Conservation (phyloP, 2,888 invertebrate species). For the Drosophila melanosoma region DNA sequence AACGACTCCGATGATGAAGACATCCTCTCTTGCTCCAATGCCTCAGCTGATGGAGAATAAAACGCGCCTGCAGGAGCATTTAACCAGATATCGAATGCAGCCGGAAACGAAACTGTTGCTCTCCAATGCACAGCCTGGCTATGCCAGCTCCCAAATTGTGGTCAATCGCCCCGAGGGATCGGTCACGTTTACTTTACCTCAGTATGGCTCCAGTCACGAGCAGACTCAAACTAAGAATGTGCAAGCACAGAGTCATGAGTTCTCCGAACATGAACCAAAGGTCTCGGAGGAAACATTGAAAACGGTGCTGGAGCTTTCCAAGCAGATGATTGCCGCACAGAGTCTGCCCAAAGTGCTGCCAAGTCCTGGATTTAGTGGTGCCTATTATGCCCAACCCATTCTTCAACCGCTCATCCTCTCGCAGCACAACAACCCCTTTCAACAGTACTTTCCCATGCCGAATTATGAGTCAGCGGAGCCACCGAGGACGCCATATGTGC, state of each 20-base stretch:
- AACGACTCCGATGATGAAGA: conserved; percentile 7
- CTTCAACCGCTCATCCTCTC: conserved; percentile 83
- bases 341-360: conserved; percentile 82
- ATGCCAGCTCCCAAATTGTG: conserved; percentile 84
- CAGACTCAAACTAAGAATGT: conserved; percentile 18
- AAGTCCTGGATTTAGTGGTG: conserved; percentile 64
- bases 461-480: conserved; percentile 22
- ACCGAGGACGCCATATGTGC: conserved; percentile 42
- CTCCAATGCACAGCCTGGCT: conserved; percentile 71
- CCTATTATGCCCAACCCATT: conserved; percentile 78
- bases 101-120: conserved; percentile 82
- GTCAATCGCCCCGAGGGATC: conserved; percentile 85
- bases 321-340: conserved; percentile 84
- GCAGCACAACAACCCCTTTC: conserved; percentile 68
- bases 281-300: conserved; percentile 84
- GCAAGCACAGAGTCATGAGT: conserved; percentile 55
- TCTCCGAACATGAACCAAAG: conserved; percentile 77
- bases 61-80: conserved; percentile 58
- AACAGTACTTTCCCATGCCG: conserved; percentile 61
- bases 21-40: conserved; percentile 11
- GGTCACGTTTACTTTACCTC: conserved; percentile 81
- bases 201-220: conserved; percentile 47
- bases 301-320: conserved; percentile 84
- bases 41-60: conserved; percentile 49
- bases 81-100: conserved; percentile 61